Conservation (phyloP, 2,113 vertebrate genomes). For the Chionomys nivalis region DNA sequence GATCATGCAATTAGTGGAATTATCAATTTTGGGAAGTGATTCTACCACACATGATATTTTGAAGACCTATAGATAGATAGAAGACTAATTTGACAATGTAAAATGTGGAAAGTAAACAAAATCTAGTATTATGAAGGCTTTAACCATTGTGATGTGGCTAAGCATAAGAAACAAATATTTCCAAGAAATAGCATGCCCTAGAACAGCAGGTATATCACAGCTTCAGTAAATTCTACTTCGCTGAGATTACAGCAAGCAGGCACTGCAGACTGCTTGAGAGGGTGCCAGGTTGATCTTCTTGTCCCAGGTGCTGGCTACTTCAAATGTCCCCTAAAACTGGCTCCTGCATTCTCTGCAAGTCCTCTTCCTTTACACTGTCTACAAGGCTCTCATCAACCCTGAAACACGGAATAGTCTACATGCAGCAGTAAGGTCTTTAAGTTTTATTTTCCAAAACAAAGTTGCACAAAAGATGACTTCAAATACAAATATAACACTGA, state of each 20-base stretch:
- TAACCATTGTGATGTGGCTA: too few species aligned
- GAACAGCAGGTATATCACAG: not conserved
- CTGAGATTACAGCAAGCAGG: not conserved
- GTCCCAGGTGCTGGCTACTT: not conserved
- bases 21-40: too few species aligned
- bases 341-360: not conserved
- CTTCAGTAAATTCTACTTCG: too few species aligned
- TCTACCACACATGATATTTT: too few species aligned
- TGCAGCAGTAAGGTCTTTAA: not conserved
- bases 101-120: too few species aligned
- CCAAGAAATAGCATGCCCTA: not conserved
- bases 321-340: not conserved
- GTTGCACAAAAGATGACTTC: not conserved
- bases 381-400: not conserved
- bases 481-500: not conserved
- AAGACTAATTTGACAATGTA: too few species aligned
- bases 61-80: too few species aligned
- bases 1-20: too few species aligned
- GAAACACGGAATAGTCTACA: not conserved
- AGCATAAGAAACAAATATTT: not conserved
- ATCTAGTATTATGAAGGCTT: too few species aligned
- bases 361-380: not conserved
- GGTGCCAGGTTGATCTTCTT: not conserved
- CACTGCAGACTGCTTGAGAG: not conserved
- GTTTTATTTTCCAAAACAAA: not conserved